phyloP scores from a whole-genome alignment of 2,888 invertebrate genomes.

The Archaeoteleia sp. region DNA sequence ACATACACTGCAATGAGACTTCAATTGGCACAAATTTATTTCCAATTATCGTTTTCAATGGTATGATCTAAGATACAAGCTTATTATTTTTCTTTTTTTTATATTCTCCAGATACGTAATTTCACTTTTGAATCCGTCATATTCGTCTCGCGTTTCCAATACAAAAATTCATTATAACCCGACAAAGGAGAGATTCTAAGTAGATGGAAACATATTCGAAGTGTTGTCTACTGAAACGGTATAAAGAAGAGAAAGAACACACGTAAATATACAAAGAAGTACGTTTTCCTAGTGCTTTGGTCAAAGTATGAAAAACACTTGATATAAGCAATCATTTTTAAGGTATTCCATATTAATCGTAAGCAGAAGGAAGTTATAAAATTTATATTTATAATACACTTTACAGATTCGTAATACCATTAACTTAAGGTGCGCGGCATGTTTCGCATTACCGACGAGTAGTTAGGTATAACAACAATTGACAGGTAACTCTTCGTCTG shows the following conservation, averaged over 20 bases:
- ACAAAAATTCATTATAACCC: conserved; percentile 35
- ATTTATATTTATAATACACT: conserved; percentile 76
- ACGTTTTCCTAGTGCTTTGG: conserved; percentile 69
- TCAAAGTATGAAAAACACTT: conserved; percentile 62
- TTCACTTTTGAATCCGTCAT: too few relatives aligned
- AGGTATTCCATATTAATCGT: conserved; percentile 46
- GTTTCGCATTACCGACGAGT: conserved; percentile 72
- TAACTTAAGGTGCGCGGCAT: conserved; percentile 74
- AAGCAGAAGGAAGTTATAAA: conserved; percentile 74
- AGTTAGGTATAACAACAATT: conserved; percentile 71
- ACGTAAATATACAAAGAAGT: conserved; percentile 60
- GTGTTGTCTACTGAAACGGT: conserved; percentile 22
- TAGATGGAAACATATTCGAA: conserved; percentile 32
- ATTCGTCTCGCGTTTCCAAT: conserved; percentile 27
- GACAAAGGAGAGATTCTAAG: conserved; percentile 9
- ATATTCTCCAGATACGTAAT: conserved; percentile 10
- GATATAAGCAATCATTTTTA: conserved; percentile 58
- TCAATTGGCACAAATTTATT: too few relatives aligned
- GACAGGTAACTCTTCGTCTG: conserved; percentile 59
- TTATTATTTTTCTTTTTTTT: background rate
- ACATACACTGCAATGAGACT: too few relatives aligned
- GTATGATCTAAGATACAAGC: background rate
- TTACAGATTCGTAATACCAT: conserved; percentile 74
- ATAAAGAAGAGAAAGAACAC: conserved; percentile 56
- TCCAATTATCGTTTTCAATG: too few relatives aligned